Evolutionary conservation across 1,140 invertebrate genomes (phyloP).

Genomic region (Lethrus apterus): DNA sequence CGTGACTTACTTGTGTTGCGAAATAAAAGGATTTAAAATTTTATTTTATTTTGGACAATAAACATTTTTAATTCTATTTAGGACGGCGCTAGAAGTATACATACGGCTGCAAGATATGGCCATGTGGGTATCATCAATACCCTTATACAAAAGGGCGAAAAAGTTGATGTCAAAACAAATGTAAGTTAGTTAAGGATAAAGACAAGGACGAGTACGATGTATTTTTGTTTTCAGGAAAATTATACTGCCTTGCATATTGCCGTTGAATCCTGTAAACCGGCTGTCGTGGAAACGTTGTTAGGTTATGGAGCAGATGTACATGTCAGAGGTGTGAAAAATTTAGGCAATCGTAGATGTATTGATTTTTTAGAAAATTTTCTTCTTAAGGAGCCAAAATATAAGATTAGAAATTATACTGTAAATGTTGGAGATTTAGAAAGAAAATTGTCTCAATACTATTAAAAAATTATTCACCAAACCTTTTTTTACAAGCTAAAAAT

Average conservation of each 20-base stretch:
- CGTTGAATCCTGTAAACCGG: conserved; percentile 92
- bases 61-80: conserved; percentile 30
- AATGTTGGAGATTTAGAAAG: too few relatives aligned
- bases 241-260: conserved; percentile 98
- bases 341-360: too few relatives aligned
- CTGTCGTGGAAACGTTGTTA: conserved; percentile 91
- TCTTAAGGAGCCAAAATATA: too few relatives aligned
- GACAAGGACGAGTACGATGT: conserved; percentile 2
- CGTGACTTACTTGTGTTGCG: too few relatives aligned
- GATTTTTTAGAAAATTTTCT: conserved; percentile 5
- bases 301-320: conserved; percentile 96
- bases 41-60: too few relatives aligned
- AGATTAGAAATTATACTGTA: too few relatives aligned
- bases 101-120: conserved; percentile 85
- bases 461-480: too few relatives aligned
- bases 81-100: conserved; percentile 84
- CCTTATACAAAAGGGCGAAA: conserved; percentile 89
- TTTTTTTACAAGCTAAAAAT: too few relatives aligned
- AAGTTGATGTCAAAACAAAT: conserved; percentile 90
- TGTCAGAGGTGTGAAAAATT: conserved; percentile 60
- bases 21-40: too few relatives aligned
- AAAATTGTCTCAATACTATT: too few relatives aligned
- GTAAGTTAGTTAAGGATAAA: conserved; percentile 49
- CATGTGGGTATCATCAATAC: conserved; percentile 97
- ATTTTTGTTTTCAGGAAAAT: conserved; percentile 65